A percentile compares a stretch with the other conserved stretches of the same genome.
Conservation (phyloP, 2,113 vertebrate species). For the Microcebus murinus region DNA sequence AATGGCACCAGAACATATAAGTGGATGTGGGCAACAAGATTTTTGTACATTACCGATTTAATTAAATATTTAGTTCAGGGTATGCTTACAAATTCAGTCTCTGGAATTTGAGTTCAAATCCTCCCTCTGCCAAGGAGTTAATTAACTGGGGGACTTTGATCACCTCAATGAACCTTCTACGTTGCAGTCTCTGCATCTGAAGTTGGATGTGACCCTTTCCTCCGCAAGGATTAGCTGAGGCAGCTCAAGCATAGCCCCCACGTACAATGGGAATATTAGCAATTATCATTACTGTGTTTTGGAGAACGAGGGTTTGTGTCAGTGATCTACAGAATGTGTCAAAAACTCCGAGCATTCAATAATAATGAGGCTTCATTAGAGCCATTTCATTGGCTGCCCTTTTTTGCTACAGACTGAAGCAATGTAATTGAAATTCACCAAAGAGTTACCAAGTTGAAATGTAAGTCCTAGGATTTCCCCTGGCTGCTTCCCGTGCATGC, state of each 20-base stretch:
- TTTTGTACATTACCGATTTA: background rate
- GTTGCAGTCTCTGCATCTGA: background rate
- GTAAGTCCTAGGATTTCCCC: background rate
- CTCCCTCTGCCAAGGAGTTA: background rate
- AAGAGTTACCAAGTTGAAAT: background rate
- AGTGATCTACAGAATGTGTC: background rate
- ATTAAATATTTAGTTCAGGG: background rate
- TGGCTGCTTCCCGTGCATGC: background rate
- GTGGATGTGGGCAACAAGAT: background rate
- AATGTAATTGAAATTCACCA: background rate
- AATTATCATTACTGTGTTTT: background rate
- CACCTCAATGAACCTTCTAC: background rate
- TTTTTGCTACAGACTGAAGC: background rate
- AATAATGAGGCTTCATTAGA: background rate
- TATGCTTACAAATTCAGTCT: background rate
- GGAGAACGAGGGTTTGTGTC: background rate
- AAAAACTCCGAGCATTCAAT: background rate
- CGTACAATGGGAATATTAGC: background rate
- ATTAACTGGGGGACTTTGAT: background rate
- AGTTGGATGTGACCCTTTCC: background rate
- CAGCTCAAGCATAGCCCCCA: background rate
- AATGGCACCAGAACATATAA: background rate
- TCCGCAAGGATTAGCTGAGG: background rate
- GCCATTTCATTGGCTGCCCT: background rate
- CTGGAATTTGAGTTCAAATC: background rate